Base-by-base conservation (phyloP, 2,797 vertebrate species). In the Linurgus olivaceus region DNA sequence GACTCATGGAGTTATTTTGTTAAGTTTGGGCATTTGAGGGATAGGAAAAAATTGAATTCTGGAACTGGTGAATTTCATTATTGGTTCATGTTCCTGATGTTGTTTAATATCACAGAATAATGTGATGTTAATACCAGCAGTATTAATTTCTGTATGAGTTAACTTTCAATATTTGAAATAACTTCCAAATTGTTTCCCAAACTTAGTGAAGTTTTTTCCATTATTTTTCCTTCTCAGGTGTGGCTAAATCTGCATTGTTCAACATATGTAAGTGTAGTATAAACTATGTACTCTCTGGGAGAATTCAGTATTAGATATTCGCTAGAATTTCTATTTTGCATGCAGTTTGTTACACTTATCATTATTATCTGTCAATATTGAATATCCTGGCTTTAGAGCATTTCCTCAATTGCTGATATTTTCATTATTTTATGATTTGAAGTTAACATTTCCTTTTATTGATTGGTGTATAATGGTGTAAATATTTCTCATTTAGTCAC, bases 51-150 rank as follows among this genome's bases (percentile, higher is more conserved):
- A 8, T 16, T 28, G 62, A n/a, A 13, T 51, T 58, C 28, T 86
- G 31, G 45, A 11, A 55, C 3, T 11, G 17, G 8, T 90, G 20
- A 58, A 50, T 77, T 67, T 65, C 2, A 33, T 20, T 29, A 42
- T 28, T 3, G 0, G 1, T 65, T 28, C n/a, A 6, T 21, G 7
- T n/a, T 65, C 10, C 9, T 68, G 15, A 51, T 47, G 16, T 2
- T 81, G 10, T 37, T 9, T 26, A 62, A 66, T n/a, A 62, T 12
- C 16, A 40, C 16, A 68, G 25, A 84, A 62, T 66, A 73, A 3
- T 47, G 19, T 20, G 51, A 20, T 54, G 13, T n/a, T n/a, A n/a
- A n/a, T 54, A 72, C 4, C 58, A 4, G 2, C 6, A 58, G 1
- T 15, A 42, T 66, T 77, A 23, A 47, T 62, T 94, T 83, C 17